phyloP scores from a whole-genome alignment of 2,113 vertebrate genomes.

The Pterocles orientalis region DNA sequence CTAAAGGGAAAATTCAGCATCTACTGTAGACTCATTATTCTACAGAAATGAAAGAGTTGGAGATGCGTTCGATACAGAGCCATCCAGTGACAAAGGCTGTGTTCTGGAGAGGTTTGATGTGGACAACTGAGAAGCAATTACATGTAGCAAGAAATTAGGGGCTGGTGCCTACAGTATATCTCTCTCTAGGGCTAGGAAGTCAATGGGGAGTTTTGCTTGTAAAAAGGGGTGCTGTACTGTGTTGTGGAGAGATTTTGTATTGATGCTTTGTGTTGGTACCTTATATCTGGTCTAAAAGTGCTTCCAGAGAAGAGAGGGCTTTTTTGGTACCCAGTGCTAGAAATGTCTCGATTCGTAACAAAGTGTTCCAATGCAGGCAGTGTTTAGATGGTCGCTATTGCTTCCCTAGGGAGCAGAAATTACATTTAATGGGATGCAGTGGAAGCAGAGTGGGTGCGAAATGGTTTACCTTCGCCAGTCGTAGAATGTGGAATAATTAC shows the following conservation, averaged over 20 bases:
- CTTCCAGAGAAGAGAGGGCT: neutral
- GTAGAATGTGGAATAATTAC: neutral
- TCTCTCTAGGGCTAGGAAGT: neutral
- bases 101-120: neutral
- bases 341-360: neutral
- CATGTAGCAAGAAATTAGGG: neutral
- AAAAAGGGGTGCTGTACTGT: neutral
- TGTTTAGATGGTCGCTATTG: accelerated
- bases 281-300: neutral
- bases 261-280: neutral
- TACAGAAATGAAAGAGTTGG: neutral
- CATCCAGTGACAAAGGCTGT: neutral
- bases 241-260: neutral
- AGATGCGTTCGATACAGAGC: neutral
- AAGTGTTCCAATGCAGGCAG: neutral
- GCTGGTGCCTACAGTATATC: accelerated
- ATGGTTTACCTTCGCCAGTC: neutral
- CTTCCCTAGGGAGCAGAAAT: neutral
- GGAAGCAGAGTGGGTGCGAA: neutral
- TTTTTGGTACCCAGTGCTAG: neutral
- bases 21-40: neutral
- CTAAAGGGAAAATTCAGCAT: neutral
- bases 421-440: neutral
- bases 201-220: neutral
- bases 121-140: neutral